A percentile compares a stretch with the other conserved stretches of the same genome.
phyloP scores from a whole-genome alignment of 2,888 invertebrate genomes.

The Caenorhabditis angaria region DNA sequence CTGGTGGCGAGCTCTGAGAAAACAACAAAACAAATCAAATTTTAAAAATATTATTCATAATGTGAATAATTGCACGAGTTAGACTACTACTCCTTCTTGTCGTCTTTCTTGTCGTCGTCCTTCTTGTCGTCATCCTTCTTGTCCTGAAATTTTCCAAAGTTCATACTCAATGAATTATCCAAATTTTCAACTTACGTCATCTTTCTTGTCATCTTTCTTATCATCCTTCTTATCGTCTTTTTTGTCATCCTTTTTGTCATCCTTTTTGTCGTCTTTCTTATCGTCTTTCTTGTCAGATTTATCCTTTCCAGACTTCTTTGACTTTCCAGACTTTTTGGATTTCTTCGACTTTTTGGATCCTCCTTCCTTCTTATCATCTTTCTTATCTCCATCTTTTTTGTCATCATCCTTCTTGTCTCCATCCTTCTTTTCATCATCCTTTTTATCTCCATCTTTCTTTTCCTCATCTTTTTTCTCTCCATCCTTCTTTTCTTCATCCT shows the following conservation, averaged over 20 bases:
- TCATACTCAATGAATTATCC: background rate
- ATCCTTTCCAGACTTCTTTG: background rate
- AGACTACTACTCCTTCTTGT: slow-evolving; percentile 3
- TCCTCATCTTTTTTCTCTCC: slow-evolving; percentile 6
- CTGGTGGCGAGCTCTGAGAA: too few relatives aligned
- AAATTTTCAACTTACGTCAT: background rate
- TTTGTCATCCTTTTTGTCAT: slow-evolving; percentile 1
- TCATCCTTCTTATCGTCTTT: slow-evolving; percentile 8
- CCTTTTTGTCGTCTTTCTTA: slow-evolving; percentile 3
- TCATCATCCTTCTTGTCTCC: background rate
- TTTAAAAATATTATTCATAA: background rate
- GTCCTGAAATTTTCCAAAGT: background rate
- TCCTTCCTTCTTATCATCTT: slow-evolving; percentile 1
- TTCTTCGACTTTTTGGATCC: background rate
- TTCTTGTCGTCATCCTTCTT: slow-evolving; percentile 9
- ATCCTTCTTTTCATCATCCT: background rate
- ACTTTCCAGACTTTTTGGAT: background rate
- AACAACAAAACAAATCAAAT: background rate
- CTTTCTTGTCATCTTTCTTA: slow-evolving; percentile 3
- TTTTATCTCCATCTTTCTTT: background rate
- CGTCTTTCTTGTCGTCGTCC: slow-evolving; percentile 3
- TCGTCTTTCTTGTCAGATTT: slow-evolving; percentile 1
- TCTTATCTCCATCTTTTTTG: slow-evolving; percentile 1
- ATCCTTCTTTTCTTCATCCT: slow-evolving; percentile 1
- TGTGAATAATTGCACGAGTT: background rate